Percentiles rank a stretch among this genome's conserved stretches.
Evolutionary conservation across 2,888 invertebrate species (phyloP).

Genomic region (Phengaris alcon): DNA sequence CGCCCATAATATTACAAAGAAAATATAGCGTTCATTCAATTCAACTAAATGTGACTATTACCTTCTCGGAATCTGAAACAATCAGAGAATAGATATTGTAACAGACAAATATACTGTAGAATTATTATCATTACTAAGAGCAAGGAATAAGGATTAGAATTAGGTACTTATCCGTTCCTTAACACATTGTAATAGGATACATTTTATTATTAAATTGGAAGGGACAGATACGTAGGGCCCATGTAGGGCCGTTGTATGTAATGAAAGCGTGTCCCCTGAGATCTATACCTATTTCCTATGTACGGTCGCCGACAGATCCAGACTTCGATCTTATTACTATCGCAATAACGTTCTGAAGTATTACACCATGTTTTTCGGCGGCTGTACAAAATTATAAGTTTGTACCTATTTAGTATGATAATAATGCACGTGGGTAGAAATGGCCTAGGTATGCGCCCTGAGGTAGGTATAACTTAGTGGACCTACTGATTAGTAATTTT

Average conservation of each 20-base stretch:
- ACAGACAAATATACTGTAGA: neutral
- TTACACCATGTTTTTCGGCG: too few species aligned
- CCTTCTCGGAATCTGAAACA: slow-evolving; percentile 8
- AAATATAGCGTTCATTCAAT: too few species aligned
- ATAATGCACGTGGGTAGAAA: too few species aligned
- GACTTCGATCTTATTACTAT: neutral
- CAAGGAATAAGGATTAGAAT: neutral
- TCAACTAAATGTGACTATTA: neutral
- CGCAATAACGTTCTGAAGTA: neutral
- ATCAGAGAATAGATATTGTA: neutral
- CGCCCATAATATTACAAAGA: too few species aligned
- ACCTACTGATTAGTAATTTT: too few species aligned
- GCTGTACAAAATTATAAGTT: too few species aligned
- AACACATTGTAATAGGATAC: neutral
- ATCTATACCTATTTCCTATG: neutral
- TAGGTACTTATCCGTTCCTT: neutral
- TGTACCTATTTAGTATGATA: too few species aligned
- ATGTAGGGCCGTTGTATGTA: neutral
- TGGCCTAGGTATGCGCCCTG: too few species aligned
- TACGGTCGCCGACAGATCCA: neutral
- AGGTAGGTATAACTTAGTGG: too few species aligned
- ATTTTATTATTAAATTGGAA: slow-evolving; percentile 9
- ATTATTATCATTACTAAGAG: neutral
- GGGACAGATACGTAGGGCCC: neutral
- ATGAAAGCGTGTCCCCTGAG: slow-evolving; percentile 17